A percentile compares a stretch with the other conserved stretches of the same genome.
These are phyloP conservation scores for Hyppa rectilinea DNA, from an alignment of 2,888 invertebrate species.

Conservation along the genomic window DNA sequence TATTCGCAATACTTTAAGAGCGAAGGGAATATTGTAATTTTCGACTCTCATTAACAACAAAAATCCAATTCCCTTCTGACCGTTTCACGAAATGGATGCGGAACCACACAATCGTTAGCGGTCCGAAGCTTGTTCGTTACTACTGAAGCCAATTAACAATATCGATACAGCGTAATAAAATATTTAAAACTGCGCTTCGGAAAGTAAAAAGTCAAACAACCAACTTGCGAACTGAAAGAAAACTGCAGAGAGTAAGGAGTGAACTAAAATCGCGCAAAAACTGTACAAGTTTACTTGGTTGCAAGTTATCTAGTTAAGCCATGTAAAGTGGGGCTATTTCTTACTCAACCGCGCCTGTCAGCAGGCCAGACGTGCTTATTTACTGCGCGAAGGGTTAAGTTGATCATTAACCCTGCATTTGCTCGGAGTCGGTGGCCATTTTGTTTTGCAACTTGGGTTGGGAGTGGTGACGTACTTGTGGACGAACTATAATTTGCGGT, in stretches of 20 bases:
- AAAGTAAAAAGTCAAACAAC: slow-evolving; percentile 4
- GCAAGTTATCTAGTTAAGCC: slow-evolving; percentile 62
- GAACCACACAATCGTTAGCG: slow-evolving; percentile 37
- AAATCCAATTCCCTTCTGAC: slow-evolving; percentile 46
- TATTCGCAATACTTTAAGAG: not conserved
- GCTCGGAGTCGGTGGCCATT: slow-evolving; percentile 43
- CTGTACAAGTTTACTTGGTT: slow-evolving; percentile 37
- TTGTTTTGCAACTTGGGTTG: slow-evolving; percentile 48
- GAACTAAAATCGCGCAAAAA: slow-evolving; percentile 30
- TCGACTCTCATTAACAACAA: slow-evolving; percentile 32
- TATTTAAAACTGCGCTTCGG: not conserved
- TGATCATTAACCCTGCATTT: slow-evolving; percentile 68
- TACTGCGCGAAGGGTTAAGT: slow-evolving; percentile 69
- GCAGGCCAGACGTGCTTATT: slow-evolving; percentile 67
- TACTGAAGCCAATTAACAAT: slow-evolving; percentile 33
- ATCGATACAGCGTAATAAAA: slow-evolving; percentile 2
- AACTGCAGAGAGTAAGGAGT: slow-evolving; percentile 17
- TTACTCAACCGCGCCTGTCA: slow-evolving; percentile 61
- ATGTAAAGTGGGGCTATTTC: slow-evolving; percentile 64
- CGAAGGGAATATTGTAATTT: slow-evolving; percentile 37
- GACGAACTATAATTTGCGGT: slow-evolving; percentile 5
- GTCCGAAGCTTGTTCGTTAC: slow-evolving; percentile 5
- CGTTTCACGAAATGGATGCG: slow-evolving; percentile 28
- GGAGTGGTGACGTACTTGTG: slow-evolving; percentile 22
- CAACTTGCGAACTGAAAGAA: slow-evolving; percentile 24